phyloP scores from a whole-genome alignment of 1,140 invertebrate species.

The Brachystomella parvula region DNA sequence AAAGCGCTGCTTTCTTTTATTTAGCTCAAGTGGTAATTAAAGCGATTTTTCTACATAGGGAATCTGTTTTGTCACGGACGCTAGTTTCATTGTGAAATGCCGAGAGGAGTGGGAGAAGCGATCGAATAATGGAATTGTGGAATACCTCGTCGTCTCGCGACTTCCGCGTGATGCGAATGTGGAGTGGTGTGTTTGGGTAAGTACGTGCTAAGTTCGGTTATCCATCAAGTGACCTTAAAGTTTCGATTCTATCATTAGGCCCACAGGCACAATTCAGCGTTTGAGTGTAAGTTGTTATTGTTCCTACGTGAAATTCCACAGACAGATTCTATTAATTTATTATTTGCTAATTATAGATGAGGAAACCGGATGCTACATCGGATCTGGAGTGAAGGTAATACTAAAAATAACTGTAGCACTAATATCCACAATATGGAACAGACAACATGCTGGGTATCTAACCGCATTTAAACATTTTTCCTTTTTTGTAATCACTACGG shows the following conservation, averaged over 20 bases:
- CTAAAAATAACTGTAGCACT: too few relatives aligned
- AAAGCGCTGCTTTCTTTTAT: background rate
- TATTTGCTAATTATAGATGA: conserved; percentile 56
- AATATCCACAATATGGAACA: too few relatives aligned
- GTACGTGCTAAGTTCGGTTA: too few relatives aligned
- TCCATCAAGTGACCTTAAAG: too few relatives aligned
- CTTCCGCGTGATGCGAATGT: conserved; percentile 71
- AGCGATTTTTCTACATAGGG: conserved; percentile 47
- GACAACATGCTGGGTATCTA: too few relatives aligned
- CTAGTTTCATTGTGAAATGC: conserved; percentile 59
- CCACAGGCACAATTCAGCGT: conserved; percentile 72
- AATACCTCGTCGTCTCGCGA: conserved; percentile 71
- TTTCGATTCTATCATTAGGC: too few relatives aligned
- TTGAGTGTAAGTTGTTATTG: conserved; percentile 63
- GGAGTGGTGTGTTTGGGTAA: conserved; percentile 80
- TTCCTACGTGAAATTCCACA: background rate
- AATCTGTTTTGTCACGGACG: conserved; percentile 69
- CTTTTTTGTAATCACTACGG: too few relatives aligned
- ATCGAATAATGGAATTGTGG: conserved; percentile 76
- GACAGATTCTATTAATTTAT: conserved; percentile 2
- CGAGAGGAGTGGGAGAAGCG: conserved; percentile 68
- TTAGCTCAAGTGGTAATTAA: conserved; percentile 5
- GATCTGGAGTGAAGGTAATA: conserved; percentile 30
- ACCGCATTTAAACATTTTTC: too few relatives aligned
- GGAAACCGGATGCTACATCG: conserved; percentile 71